Base-by-base conservation (phyloP, 2,888 invertebrate species). In the Lithophane semibrunnea region DNA sequence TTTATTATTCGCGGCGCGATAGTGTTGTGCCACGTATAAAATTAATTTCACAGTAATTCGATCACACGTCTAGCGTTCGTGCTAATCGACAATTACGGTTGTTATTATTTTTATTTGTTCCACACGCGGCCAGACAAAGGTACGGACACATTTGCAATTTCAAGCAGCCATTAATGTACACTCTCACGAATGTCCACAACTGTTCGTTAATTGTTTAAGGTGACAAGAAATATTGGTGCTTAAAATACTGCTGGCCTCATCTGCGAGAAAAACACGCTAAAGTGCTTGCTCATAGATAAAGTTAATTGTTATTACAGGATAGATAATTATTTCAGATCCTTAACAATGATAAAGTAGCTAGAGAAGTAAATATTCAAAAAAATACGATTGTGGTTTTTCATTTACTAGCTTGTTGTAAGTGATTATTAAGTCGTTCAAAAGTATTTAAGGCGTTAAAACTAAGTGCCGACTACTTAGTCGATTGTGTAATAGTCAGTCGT, bases 181-280 rank as follows among this genome's bases (percentile, higher is more conserved):
- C 89, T 92, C 92, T 90, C 91, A 93, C 91, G 91, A 90, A 88
- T 90, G 88, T 90, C 82, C 85, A 83, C 83, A 81, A 89, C 73
- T 76, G 88, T 82, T 82, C 37, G 87, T 86, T 93, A 93, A 94
- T 94, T 94, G 92, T 92, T 92, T 86, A 71, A 91, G 87, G 88
- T 91, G 93, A 93, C 94, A 94, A 92, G 93, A 93, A 92, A 92
- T 92, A 93, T 93, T 88, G 91, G 89, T 87, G 89, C 87, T 88
- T 88, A 77, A 84, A 79, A 89, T 87, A 88, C 70, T 74, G 42
- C 29, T 63, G 44, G 47, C 37, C n/a, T 77, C 72, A 52, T 80
- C 67, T 67, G 44, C 16, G 24, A 64, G 49, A 61, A 81, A 81
- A 79, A 79, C 79, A 64, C 49, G 73, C 42, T 70, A 47, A 78